A percentile compares a stretch with the other conserved stretches of the same genome.
phyloP scores from a whole-genome alignment of 1,140 invertebrate species.

The Ceratosolen solmsi region DNA sequence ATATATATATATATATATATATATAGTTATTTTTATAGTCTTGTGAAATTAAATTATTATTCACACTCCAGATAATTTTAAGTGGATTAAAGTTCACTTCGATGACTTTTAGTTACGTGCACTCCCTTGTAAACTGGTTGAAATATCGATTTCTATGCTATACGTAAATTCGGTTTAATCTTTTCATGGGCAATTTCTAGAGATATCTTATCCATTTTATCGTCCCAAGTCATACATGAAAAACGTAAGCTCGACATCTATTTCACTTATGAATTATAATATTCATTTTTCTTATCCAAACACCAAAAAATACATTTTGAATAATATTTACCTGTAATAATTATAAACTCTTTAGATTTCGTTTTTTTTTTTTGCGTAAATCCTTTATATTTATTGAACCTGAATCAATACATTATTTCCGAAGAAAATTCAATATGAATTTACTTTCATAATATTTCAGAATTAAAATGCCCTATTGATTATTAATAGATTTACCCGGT shows the following conservation, averaged over 20 bases:
- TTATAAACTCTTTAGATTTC: too few relatives aligned
- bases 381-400: too few relatives aligned
- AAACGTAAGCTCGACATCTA: background rate
- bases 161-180: background rate
- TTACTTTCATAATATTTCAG: too few relatives aligned
- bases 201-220: background rate
- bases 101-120: background rate
- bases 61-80: background rate
- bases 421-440: too few relatives aligned
- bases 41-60: constrained; percentile 1
- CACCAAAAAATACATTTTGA: too few relatives aligned
- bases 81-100: background rate
- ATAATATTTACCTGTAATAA: too few relatives aligned
- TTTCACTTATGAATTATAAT: background rate
- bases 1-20: background rate
- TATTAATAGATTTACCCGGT: too few relatives aligned
- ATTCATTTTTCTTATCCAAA: too few relatives aligned
- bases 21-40: background rate
- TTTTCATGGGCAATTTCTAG: background rate
- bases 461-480: too few relatives aligned
- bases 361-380: too few relatives aligned
- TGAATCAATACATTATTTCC: too few relatives aligned
- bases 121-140: background rate
- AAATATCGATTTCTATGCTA: background rate
- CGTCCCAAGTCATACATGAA: background rate